Evolutionary conservation across 2,888 invertebrate genomes (phyloP).

Genomic region (Torymus tubicola): DNA sequence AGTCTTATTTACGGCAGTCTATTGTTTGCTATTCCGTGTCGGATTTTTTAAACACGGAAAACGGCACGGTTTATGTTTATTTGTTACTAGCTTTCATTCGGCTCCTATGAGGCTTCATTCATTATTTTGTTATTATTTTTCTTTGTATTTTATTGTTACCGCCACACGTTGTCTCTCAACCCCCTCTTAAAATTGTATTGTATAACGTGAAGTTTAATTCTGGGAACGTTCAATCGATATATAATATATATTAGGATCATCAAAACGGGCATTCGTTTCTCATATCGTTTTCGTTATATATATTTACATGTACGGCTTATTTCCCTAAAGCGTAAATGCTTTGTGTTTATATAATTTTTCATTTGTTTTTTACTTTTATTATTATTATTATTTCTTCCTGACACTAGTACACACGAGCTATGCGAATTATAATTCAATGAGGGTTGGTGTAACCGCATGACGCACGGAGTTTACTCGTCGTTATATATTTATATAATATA

Average conservation of each 20-base stretch:
- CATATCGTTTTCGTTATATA: slow-evolving; percentile 38
- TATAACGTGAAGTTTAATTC: slow-evolving; percentile 35
- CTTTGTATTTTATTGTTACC: slow-evolving; percentile 26
- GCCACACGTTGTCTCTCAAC: neutral
- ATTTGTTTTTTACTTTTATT: slow-evolving; percentile 13
- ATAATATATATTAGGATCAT: slow-evolving; percentile 16
- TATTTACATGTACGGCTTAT: slow-evolving; percentile 43
- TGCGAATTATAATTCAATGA: slow-evolving; percentile 17
- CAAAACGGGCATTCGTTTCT: slow-evolving; percentile 35
- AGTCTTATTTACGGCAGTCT: slow-evolving; percentile 69
- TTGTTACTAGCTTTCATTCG: neutral
- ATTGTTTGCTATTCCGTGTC: slow-evolving; percentile 52
- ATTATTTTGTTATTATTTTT: neutral
- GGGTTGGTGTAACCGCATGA: neutral
- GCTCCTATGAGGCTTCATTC: neutral
- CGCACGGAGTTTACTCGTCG: slow-evolving; percentile 12
- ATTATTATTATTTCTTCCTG: neutral
- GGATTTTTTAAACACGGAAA: slow-evolving; percentile 31
- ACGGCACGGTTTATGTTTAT: slow-evolving; percentile 48
- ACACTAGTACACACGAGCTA: slow-evolving; percentile 32
- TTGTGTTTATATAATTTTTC: slow-evolving; percentile 10
- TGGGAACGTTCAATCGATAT: slow-evolving; percentile 38
- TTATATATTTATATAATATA: neutral
- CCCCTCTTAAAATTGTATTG: slow-evolving; percentile 32
- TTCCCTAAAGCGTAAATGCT: slow-evolving; percentile 28